Evolutionary conservation across 2,113 vertebrate genomes (phyloP), one percentile per base, ranked within the genome.

Genomic region (Promerops cafer): DNA sequence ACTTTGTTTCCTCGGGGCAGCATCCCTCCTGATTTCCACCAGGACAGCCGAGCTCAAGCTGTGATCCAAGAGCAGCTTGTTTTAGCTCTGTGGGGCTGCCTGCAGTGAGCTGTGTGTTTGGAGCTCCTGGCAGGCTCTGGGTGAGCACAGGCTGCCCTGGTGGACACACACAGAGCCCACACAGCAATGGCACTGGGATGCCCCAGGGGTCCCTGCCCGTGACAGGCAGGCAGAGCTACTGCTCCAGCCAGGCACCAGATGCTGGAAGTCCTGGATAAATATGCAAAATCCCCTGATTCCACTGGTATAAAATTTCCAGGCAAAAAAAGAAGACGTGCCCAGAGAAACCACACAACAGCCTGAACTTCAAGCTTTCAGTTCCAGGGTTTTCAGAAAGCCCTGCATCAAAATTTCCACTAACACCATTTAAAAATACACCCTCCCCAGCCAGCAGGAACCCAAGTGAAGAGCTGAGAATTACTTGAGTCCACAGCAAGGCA

Each of bases 361-460:
- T 87, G 77, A 89, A 84, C 87, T 72, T 68, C 61, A 57, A 23
- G 78, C 16, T 79, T 68, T 87, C 74, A 3, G 78, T 91, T 95
- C 95, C 96, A 96, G 66, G 84, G 87, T 87, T 94, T 96, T 93
- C 81, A 89, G 77, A 94, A 91, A 91, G 53, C n/a, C 57, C 44
- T 91, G 93, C 82, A 82, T 93, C 90, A 94, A 68, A 90, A 91
- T 94, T 97, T 94, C 94, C 94, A 87, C 39, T 93, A 44, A 72
- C 1, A 4, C 22, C 8, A 12, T 71, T 93, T 60, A 64, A 94
- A 96, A 93, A 64, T 49, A 90, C 2, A 64, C 54, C 70, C 53
- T 91, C 53, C 82, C 74, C 70, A 82, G 64, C 77, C 93, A 83
- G 60, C 37, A 54, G 66, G 63, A 90, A 14, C 83, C 53, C 91